Conservation (phyloP, 2,113 vertebrate species). For the Martes martes region DNA sequence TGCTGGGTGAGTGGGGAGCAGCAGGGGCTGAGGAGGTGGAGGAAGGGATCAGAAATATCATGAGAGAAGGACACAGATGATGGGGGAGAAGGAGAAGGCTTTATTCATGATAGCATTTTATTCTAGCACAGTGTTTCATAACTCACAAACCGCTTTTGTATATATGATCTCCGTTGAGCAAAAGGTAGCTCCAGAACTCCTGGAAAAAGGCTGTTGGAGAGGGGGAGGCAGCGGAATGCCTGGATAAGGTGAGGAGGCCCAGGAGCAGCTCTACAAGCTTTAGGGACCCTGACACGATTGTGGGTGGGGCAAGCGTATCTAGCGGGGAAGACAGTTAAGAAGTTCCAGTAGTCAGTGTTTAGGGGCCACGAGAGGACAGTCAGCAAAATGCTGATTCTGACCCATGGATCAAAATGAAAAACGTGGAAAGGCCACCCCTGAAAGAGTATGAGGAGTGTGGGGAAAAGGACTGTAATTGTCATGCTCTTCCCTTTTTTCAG, state of each 20-base stretch:
- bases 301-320: background rate
- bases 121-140: background rate
- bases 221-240: background rate
- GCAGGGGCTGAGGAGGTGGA: background rate
- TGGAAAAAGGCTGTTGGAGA: background rate
- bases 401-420: background rate
- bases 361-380: background rate
- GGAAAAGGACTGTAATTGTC: background rate
- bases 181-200: background rate
- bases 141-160: background rate
- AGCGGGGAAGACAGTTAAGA: background rate
- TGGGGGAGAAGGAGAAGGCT: background rate
- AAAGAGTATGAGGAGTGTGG: background rate
- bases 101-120: background rate
- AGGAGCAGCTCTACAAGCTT: background rate
- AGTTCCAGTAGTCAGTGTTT: background rate
- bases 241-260: background rate
- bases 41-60: background rate
- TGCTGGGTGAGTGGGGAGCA: slow-evolving; percentile 43
- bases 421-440: background rate
- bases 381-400: background rate
- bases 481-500: background rate
- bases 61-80: background rate
- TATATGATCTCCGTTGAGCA: background rate
- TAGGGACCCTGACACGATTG: background rate